Evolutionary conservation across 64 coral and sea anemone genomes (phyloP), one percentile per base, ranked within the genome.

Genomic region (Pocillopora verrucosa): DNA sequence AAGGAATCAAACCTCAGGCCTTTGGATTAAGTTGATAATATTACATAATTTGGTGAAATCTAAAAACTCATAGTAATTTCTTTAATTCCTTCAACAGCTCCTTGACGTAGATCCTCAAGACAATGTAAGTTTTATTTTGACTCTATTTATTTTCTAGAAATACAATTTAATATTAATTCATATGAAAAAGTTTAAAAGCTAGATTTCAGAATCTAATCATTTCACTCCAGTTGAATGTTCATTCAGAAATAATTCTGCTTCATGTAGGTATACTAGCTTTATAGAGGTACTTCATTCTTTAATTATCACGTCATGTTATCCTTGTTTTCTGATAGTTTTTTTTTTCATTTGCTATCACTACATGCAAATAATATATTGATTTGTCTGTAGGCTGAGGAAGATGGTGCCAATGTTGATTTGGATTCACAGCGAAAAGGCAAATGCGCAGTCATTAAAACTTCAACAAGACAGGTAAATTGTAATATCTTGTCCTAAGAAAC

Each of bases 401-500:
- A 98, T 86, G 96, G 96, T 83, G 96, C 96, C 22, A 98, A 98
- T 91, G 96, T 98, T 83, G 96, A 98, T 84, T 68, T 98, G 61
- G 96, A 98, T 86, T 98, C 96, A 34, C 96, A 98, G 93, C 89
- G 96, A 88, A 98, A 98, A 91, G 96, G 96, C 61, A 98, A 98
- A 91, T 98, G 96, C 93, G 96, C 96, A 22, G 97, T 99, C 16
- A 99, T 99, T 35, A 99, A 99, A 89, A 99, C 97, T 41, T 99
- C 97, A 16, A 99, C 96, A 35, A 98, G 96, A 98, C 96, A 98
- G 91, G 96, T 98, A 34, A 62, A 82, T 74, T 16, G 15, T 15
- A 63, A 38, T 30, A 76, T 11, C 35, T 24, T n/a, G 36, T 86
- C 16, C 6, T 72, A 14, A 72, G 20, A 26, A 5, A 22, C 15